Evolutionary conservation across 92 coral and sea anemone genomes (phyloP).

Genomic region (Ricordea florida): DNA sequence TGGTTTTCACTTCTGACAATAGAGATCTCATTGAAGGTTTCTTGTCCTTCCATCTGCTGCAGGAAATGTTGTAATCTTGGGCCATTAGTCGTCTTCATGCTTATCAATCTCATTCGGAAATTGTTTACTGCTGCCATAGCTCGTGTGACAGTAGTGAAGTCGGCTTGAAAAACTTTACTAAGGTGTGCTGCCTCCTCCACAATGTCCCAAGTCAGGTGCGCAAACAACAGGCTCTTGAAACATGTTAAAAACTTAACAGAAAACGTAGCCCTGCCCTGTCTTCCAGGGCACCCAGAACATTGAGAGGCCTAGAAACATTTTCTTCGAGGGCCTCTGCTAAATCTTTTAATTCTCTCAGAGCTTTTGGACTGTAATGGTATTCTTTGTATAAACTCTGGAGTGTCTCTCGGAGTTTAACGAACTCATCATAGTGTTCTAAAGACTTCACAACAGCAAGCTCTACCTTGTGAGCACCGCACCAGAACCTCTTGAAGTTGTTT

Average conservation of each 20-base stretch:
- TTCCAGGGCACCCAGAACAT: conserved; percentile 16
- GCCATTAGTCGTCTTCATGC: neutral
- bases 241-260: conserved; percentile 6
- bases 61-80: neutral
- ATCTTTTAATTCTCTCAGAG: conserved; percentile 18
- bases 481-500: neutral
- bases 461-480: conserved; percentile 25
- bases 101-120: neutral
- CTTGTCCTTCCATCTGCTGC: neutral
- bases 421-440: neutral
- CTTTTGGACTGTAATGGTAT: conserved; percentile 6
- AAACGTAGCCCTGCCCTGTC: conserved; percentile 5
- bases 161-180: conserved; percentile 11
- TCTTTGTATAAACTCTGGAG: conserved; percentile 16
- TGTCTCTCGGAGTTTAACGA: neutral
- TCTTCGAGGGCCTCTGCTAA: conserved; percentile 3
- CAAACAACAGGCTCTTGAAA: conserved; percentile 4
- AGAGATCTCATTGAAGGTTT: neutral
- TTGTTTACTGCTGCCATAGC: conserved; percentile 6
- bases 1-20: neutral
- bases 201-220: conserved; percentile 16
- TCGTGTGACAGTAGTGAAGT: conserved; percentile 1
- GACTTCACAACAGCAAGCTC: conserved; percentile 26
- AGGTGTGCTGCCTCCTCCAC: conserved; percentile 32
- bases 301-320: conserved; percentile 19